Evolutionary conservation across 2,113 vertebrate genomes (phyloP).

Genomic region (Pituophis catenifer): DNA sequence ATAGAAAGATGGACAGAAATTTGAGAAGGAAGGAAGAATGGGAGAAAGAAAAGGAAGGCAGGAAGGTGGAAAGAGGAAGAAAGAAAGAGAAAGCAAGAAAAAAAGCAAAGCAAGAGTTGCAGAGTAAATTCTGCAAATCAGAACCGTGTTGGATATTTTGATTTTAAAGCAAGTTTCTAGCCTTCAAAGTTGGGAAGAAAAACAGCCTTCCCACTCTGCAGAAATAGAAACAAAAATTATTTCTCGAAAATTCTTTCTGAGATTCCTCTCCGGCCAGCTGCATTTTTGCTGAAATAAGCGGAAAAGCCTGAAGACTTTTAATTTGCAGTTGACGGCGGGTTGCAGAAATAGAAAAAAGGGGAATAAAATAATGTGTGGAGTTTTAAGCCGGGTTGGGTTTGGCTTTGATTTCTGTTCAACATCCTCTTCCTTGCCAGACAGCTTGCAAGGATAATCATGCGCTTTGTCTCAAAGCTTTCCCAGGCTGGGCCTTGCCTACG

Average conservation of each 20-base stretch:
- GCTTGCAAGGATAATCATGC: not conserved
- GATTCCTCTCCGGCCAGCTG: accelerated
- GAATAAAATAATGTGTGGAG: not conserved
- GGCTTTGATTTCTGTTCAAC: not conserved
- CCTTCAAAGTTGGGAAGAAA: not conserved
- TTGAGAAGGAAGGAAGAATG: too few relatives aligned
- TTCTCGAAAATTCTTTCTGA: not conserved
- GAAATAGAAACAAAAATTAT: not conserved
- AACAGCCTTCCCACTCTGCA: not conserved
- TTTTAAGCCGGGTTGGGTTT: not conserved
- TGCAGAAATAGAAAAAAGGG: not conserved
- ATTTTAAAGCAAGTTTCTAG: not conserved
- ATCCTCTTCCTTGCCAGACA: not conserved
- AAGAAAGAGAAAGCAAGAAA: not conserved
- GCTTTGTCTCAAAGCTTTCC: not conserved
- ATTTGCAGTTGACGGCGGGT: not conserved
- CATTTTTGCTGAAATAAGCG: not conserved
- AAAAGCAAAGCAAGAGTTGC: too few relatives aligned
- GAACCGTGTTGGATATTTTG: not conserved
- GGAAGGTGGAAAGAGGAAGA: not conserved
- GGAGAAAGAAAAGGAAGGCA: too few relatives aligned
- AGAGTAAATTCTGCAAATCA: not conserved
- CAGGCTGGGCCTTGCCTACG: not conserved
- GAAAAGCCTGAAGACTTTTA: not conserved
- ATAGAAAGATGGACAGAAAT: too few relatives aligned